Evolutionary conservation across 1,140 invertebrate species (phyloP).

Genomic region (Cephus cinctus): DNA sequence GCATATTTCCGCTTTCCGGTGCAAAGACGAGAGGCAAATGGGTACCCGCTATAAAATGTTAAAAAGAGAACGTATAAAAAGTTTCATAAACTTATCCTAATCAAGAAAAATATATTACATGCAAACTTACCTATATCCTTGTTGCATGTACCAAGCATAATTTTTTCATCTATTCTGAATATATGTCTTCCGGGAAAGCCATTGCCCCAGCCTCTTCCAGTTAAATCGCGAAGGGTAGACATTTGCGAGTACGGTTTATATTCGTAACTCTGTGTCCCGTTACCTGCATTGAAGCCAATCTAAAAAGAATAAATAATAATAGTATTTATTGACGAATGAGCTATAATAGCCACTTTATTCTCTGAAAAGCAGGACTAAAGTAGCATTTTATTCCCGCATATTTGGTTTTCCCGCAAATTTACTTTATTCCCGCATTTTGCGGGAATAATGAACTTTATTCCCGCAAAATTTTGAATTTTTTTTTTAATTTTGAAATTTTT

Average conservation of each 20-base stretch:
- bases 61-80: slow-evolving; percentile 6
- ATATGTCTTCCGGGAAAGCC: slow-evolving; percentile 86
- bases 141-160: slow-evolving; percentile 88
- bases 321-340: no score
- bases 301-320: slow-evolving; percentile 42
- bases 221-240: slow-evolving; percentile 79
- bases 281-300: slow-evolving; percentile 95
- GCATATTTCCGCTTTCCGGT: slow-evolving; percentile 92
- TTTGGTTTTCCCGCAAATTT: no score
- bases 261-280: slow-evolving; percentile 86
- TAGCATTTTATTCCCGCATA: no score
- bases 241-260: slow-evolving; percentile 89
- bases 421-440: no score
- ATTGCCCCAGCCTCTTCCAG: slow-evolving; percentile 82
- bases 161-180: slow-evolving; percentile 93
- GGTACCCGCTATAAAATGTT: slow-evolving; percentile 65
- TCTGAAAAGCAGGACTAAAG: no score
- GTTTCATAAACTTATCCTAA: background rate
- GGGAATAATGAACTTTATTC: no score
- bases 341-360: no score
- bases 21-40: slow-evolving; percentile 82
- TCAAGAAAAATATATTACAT: slow-evolving; percentile 2
- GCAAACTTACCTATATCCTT: slow-evolving; percentile 74
- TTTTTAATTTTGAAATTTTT: slow-evolving; percentile 1
- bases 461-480: background rate